These are phyloP conservation scores for Tetragonisca angustula DNA, from an alignment of 2,888 invertebrate species.

Conservation along the genomic window DNA sequence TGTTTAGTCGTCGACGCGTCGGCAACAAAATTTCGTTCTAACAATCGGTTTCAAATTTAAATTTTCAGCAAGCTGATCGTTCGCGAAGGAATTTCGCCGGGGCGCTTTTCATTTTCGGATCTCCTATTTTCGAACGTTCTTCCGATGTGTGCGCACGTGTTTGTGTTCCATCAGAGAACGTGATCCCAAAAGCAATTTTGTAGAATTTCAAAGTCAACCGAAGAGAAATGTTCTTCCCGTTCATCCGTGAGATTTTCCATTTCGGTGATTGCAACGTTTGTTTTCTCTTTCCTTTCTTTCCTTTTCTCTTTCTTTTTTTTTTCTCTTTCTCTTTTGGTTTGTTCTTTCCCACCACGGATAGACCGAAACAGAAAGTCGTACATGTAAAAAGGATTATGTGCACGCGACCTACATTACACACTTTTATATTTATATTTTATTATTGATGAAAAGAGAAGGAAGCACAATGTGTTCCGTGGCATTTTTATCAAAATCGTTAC, in stretches of 20 bases:
- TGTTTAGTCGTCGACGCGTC: too few species aligned
- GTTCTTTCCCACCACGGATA: neutral
- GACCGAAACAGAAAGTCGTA: slow-evolving; percentile 23
- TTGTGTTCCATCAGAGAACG: slow-evolving; percentile 42
- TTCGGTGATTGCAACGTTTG: slow-evolving; percentile 43
- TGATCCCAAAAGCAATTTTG: slow-evolving; percentile 54
- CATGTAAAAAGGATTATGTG: slow-evolving; percentile 19
- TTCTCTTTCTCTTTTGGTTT: too few species aligned
- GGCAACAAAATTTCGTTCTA: neutral
- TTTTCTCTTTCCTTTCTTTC: slow-evolving; percentile 24
- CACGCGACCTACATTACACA: slow-evolving; percentile 32
- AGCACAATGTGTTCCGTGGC: neutral
- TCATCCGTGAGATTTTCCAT: slow-evolving; percentile 50
- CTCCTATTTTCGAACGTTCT: slow-evolving; percentile 28
- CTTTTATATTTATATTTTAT: slow-evolving; percentile 20
- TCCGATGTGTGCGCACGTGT: neutral
- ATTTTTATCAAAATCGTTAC: neutral
- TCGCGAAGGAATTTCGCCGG: neutral
- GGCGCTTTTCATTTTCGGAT: slow-evolving; percentile 27
- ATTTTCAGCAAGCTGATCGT: neutral
- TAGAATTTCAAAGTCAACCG: slow-evolving; percentile 56
- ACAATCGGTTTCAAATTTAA: slow-evolving; percentile 3
- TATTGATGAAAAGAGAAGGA: neutral
- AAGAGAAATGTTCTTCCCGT: slow-evolving; percentile 48
- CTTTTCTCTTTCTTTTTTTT: neutral